Conservation (phyloP, 2,888 invertebrate species). For the Calliphora vomitoria region DNA sequence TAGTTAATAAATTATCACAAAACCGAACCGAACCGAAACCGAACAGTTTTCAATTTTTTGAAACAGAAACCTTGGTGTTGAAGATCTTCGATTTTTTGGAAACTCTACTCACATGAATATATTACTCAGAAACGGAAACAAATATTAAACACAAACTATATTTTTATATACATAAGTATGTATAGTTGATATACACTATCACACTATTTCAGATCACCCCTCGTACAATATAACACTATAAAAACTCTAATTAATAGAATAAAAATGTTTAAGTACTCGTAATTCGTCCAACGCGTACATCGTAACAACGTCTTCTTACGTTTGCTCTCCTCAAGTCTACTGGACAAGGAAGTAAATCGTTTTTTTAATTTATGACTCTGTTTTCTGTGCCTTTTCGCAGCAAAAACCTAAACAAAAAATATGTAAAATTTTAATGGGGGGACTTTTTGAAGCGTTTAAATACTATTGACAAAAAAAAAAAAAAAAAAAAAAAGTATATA, state of each 20-base stretch:
- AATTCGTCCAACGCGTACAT: background rate
- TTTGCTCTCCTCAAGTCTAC: slow-evolving; percentile 24
- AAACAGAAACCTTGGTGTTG: no score
- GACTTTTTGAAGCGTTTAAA: slow-evolving; percentile 23
- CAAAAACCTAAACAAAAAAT: background rate
- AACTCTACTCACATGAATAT: no score
- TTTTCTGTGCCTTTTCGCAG: background rate
- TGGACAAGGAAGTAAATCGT: slow-evolving; percentile 16
- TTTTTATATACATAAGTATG: no score
- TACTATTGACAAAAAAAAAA: slow-evolving; percentile 27
- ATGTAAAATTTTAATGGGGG: background rate
- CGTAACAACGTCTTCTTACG: background rate
- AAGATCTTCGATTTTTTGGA: no score
- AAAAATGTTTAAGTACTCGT: background rate
- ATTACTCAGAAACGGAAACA: no score
- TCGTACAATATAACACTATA: background rate
- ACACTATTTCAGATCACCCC: background rate
- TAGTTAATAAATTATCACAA: no score
- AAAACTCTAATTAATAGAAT: background rate
- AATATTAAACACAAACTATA: no score
- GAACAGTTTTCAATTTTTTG: no score
- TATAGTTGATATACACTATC: background rate
- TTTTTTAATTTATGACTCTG: slow-evolving; percentile 14
- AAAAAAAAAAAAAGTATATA: background rate
- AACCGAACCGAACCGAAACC: no score